These are phyloP conservation scores for Paratrypauchen microcephalus DNA, from an alignment of 2,797 vertebrate species.

Conservation along the genomic window DNA sequence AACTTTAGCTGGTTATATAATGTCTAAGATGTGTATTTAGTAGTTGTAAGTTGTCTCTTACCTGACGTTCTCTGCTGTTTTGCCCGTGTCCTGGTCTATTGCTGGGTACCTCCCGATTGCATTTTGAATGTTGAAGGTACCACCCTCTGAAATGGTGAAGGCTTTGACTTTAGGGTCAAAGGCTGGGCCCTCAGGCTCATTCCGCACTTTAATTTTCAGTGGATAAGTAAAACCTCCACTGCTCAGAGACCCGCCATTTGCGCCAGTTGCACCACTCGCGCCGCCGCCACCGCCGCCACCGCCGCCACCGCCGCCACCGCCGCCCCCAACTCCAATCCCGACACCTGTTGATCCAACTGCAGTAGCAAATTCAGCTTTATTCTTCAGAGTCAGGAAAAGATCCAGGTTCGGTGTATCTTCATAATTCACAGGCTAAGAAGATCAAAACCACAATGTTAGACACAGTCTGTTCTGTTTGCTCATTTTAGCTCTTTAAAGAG, in stretches of 20 bases:
- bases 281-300: background rate
- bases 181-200: conserved; percentile 80
- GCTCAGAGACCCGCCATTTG: background rate
- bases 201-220: conserved; percentile 79
- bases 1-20: too few relatives aligned
- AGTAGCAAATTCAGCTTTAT: conserved; percentile 72
- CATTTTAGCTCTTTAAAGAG: too few relatives aligned
- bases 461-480: background rate
- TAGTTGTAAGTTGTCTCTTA: conserved; percentile 57
- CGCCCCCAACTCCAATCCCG: background rate
- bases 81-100: conserved; percentile 80
- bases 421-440: conserved; percentile 81
- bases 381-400: conserved; percentile 77
- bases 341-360: background rate
- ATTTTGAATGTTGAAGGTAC: conserved; percentile 27
- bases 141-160: conserved; percentile 71
- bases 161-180: conserved; percentile 79
- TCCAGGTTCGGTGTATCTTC: conserved; percentile 78
- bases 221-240: conserved; percentile 58
- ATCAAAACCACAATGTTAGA: background rate
- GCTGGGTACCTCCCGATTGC: conserved; percentile 77
- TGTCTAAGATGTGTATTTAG: background rate
- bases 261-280: background rate
- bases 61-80: conserved; percentile 81
- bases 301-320: background rate